phyloP scores from a whole-genome alignment of 2,888 invertebrate species.

The Hemaris fuciformis region DNA sequence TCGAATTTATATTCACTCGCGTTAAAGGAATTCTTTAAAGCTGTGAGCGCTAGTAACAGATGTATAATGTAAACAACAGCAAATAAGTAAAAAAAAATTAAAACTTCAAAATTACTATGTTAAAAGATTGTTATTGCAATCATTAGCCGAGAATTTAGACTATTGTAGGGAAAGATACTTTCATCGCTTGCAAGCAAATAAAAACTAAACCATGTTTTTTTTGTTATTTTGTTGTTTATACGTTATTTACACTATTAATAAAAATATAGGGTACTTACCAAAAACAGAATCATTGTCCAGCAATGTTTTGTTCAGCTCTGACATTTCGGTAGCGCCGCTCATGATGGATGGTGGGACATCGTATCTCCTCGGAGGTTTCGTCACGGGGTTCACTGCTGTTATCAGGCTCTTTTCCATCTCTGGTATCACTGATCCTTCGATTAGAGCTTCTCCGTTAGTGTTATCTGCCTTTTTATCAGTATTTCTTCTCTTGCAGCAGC shows the following conservation, averaged over 20 bases:
- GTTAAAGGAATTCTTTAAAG: not conserved
- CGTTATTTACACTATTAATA: not conserved
- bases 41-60: not conserved
- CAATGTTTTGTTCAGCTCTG: slow-evolving; percentile 90
- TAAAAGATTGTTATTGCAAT: too few relatives aligned
- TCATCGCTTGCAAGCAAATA: too few relatives aligned
- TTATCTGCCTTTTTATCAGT: slow-evolving; percentile 81
- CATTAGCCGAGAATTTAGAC: too few relatives aligned
- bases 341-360: slow-evolving; percentile 87
- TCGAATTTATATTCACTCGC: not conserved
- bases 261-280: slow-evolving; percentile 80
- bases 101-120: too few relatives aligned
- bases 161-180: too few relatives aligned
- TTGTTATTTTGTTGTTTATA: too few relatives aligned
- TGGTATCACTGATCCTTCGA: slow-evolving; percentile 88
- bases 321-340: slow-evolving; percentile 89
- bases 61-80: too few relatives aligned
- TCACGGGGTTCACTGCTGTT: slow-evolving; percentile 91
- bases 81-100: too few relatives aligned
- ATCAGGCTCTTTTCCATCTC: slow-evolving; percentile 93
- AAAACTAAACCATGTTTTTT: too few relatives aligned
- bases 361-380: slow-evolving; percentile 90
- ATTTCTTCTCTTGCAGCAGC: slow-evolving; percentile 78
- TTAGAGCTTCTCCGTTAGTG: slow-evolving; percentile 85
- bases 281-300: slow-evolving; percentile 90